These are phyloP conservation scores for Rallus crepitans DNA, from an alignment of 2,797 vertebrate species.

Conservation along the genomic window DNA sequence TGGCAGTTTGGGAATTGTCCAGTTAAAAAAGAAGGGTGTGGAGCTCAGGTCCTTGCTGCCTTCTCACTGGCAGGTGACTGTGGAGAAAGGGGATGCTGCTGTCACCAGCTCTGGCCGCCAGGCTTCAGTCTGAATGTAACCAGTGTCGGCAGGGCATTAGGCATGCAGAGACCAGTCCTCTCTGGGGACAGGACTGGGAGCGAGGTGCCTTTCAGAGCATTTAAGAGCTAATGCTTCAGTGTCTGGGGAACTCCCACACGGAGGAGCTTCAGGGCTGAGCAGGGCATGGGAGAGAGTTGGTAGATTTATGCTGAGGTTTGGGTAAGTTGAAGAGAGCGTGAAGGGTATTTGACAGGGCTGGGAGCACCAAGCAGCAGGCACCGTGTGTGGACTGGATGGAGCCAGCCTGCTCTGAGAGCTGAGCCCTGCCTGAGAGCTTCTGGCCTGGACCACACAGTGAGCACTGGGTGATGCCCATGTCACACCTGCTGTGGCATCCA, in stretches of 20 bases:
- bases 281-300: neutral
- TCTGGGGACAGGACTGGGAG: neutral
- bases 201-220: neutral
- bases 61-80: neutral
- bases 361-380: neutral
- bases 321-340: neutral
- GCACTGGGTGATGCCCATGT: fast-evolving
- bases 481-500: neutral
- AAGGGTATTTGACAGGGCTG: neutral
- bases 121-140: neutral
- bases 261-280: conserved; percentile 1
- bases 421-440: neutral
- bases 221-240: conserved; percentile 37
- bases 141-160: neutral
- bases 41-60: neutral
- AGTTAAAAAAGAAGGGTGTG: neutral
- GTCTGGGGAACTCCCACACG: conserved; percentile 15
- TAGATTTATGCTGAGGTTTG: neutral
- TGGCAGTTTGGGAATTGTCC: neutral
- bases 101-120: neutral
- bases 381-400: neutral
- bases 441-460: neutral
- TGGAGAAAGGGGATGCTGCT: neutral
- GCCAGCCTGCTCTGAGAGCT: neutral
- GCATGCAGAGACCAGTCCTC: neutral